Conservation (phyloP, 2,888 invertebrate genomes). For the Deroplatys truncata region DNA sequence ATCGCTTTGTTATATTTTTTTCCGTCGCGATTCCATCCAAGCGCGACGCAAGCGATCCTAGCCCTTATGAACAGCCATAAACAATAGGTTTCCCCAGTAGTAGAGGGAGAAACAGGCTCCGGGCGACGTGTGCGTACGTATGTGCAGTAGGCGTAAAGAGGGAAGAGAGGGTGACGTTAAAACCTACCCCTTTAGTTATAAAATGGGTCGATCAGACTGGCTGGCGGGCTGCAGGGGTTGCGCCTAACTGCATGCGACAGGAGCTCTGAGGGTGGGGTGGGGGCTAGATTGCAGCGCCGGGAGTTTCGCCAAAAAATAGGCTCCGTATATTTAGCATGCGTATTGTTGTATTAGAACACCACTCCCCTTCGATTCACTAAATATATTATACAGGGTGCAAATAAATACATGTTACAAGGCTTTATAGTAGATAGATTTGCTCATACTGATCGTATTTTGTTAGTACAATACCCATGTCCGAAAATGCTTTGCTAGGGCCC, state of each 20-base stretch:
- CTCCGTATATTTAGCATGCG: slow-evolving; percentile 18
- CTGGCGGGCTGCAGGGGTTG: slow-evolving; percentile 20
- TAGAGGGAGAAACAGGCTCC: neutral
- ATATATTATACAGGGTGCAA: neutral
- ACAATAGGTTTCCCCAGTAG: neutral
- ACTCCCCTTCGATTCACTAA: neutral
- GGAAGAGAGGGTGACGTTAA: slow-evolving; percentile 12
- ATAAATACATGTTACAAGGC: too few relatives aligned
- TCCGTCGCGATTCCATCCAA: neutral
- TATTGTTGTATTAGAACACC: slow-evolving; percentile 19
- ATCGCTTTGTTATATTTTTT: neutral
- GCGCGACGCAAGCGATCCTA: neutral
- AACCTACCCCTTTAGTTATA: slow-evolving; percentile 22
- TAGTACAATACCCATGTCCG: too few relatives aligned
- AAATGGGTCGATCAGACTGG: slow-evolving; percentile 28
- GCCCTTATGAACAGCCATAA: neutral
- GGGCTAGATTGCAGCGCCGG: slow-evolving; percentile 1
- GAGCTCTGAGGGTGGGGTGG: slow-evolving; percentile 4
- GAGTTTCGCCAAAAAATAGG: slow-evolving; percentile 23
- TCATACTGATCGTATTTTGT: too few relatives aligned
- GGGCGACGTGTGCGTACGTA: neutral
- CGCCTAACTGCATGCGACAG: slow-evolving; percentile 25
- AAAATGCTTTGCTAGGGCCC: too few relatives aligned
- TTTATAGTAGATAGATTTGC: too few relatives aligned
- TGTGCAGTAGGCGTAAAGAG: neutral